Base-by-base conservation (phyloP, 2,113 vertebrate species). In the Lagopus leucura region DNA sequence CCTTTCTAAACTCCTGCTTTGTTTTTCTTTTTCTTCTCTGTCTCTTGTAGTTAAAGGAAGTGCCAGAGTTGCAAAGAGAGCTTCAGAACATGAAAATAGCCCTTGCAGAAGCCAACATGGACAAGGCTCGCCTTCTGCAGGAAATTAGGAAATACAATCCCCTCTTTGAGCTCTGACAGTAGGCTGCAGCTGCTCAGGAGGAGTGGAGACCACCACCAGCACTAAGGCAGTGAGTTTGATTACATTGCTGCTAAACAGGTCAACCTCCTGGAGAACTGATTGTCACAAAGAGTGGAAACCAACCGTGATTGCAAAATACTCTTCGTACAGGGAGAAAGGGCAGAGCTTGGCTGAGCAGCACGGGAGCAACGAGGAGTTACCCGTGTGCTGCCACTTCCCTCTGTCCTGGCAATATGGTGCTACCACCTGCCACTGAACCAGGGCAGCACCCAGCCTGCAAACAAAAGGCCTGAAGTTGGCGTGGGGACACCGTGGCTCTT, bases 71-170 rank as follows among this genome's bases (percentile, higher is more conserved):
- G 96, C 98, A 98, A 52, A 97, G 96, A 52, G 97, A 98, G 96
- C 98, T 99, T 27, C 96, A 76, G 82, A 97, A 96, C 28, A 86
- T 97, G 74, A 98, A 98, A 82, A 94, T 97, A 50, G 98, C 98
- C 70, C 98, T 99, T 65, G 97, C 96, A 71, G 96, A 94, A 93
- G 99, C 98, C 91, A 98, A 98, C 95, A 85, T 97, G 60, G 99
- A 99, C 77, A 98, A 97, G 96, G 98, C 98, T 80, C 98, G 92
- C 71, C 98, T 99, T 87, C 98, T 99, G 72, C 97, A 98, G 97
- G 99, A 99, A 94, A 91, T 99, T 94, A 98, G 97, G 92, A 99
- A 99, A 95, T 98, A 99, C 88, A 96, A 99, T 95, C 99, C 99
- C 67, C 96, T 97, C 70, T 99, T 99, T 83, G 97, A 97, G 76